Base-by-base conservation (phyloP, 2,113 vertebrate species). In the Tragulus kanchil region DNA sequence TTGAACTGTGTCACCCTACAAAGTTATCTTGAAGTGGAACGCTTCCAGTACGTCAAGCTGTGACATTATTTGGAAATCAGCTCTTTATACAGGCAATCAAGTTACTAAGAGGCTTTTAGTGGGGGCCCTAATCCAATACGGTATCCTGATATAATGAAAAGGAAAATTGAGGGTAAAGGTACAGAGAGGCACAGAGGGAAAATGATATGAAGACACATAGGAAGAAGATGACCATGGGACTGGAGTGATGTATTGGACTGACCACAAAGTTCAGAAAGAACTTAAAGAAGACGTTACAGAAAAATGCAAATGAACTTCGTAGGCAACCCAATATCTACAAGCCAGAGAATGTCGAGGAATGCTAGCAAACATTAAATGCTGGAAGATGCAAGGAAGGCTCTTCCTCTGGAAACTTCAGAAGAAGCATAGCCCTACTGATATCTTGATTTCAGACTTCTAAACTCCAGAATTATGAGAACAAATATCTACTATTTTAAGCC, bases 371-470 rank as follows among this genome's bases (percentile, higher is more conserved):
- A 9, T 9, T 13, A 59, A 52, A 28, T 52, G 15, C 45, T 21
- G 4, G 25, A 71, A 54, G 25, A 85, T 6, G 14, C n/a, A 13
- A 62, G 17, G 21, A 36, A 42, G n/a, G 9, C 17, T 28, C 13
- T 10, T 25, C 31, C 9, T 15, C 11, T 17, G 11, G 8, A 23
- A 17, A 1, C 3, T 8, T 36, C 23, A 28, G 11, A 64, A 31
- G 17, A 19, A 25, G 0, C 5, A 6, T 0, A 0, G 31, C 5
- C 36, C 25, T 54, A 4, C 14, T 15, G 48, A n/a, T 3, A 31
- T 13, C 23, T 42, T 19, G 23, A 45, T 58, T 52, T 59, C 16
- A 59, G 8, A 65, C 19, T 28, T 67, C 19, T 19, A 6, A 15
- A 6, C 58, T 58, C 4, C 5, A 56, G 17, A 45, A 62, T 3